These are phyloP conservation scores for Nemurella pictetii DNA, from an alignment of 2,888 invertebrate species.

Conservation along the genomic window DNA sequence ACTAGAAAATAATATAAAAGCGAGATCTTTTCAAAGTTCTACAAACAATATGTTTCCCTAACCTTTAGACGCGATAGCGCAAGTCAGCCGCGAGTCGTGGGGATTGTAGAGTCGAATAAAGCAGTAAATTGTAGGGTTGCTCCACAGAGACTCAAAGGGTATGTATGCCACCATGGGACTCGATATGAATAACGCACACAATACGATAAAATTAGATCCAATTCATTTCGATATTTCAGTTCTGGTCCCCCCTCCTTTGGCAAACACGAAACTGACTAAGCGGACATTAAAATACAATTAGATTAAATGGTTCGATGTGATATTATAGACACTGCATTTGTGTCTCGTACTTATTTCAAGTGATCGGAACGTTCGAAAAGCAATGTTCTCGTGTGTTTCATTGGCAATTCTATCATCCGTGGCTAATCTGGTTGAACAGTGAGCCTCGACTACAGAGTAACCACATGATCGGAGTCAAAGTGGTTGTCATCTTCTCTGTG, in stretches of 20 bases:
- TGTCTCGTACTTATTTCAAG: too few relatives aligned
- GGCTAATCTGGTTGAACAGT: not conserved
- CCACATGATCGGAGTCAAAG: not conserved
- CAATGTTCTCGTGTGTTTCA: not conserved
- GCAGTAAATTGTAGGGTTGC: constrained; percentile 27
- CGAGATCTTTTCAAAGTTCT: constrained; percentile 10
- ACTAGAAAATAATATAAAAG: not conserved
- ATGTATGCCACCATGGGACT: not conserved
- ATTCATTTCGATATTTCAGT: constrained; percentile 22
- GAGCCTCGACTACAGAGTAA: not conserved
- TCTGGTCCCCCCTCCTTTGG: not conserved
- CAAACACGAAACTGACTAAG: not conserved
- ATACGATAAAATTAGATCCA: constrained; percentile 29
- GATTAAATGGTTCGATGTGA: not conserved
- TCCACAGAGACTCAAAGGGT: constrained; percentile 20
- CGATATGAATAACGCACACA: constrained; percentile 20
- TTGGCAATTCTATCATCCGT: not conserved
- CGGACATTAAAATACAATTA: not conserved
- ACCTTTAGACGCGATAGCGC: constrained; percentile 26
- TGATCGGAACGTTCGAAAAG: not conserved
- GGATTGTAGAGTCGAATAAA: constrained; percentile 20
- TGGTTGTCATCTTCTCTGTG: not conserved
- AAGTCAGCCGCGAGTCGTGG: not conserved
- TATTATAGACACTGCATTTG: not conserved
- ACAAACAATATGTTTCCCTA: constrained; percentile 26